Base-by-base conservation (phyloP, 1,140 invertebrate species). In the Colletes gigas region DNA sequence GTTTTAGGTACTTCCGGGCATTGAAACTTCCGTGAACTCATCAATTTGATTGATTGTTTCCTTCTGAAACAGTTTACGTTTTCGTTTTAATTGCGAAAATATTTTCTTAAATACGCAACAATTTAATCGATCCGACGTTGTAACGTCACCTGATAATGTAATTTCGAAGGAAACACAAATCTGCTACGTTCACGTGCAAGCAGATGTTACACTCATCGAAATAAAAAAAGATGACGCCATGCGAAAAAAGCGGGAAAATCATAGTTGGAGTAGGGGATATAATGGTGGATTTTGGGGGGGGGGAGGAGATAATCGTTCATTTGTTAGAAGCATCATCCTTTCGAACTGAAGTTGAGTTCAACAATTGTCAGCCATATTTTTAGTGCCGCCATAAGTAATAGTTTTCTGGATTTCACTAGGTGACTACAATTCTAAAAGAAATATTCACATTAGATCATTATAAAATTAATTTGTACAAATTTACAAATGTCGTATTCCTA, bases 231-330 rank as follows among this genome's bases (percentile, higher is more conserved):
- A 12, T 19, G 50, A 41, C 21, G 57, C 67, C 65, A 57, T 44
- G 41, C 9, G 6, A 75, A 81, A 81, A 81, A 71, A 54, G 82
- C 78, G 78, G 78, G 71, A 83, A 83, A 81, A 10, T 44, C 12
- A 4, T 12, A 47, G 4, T 60, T 41, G 9, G 14, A 19, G 62
- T 19, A 21, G 71, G 63, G 62, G 77, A 72, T 66, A 50, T 30
- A 54, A 67, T 67, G 19, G 55, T 50, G 12, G 12, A 59, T 73
- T 54, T 65, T 65, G 66, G 39, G 52, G 52, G 62, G 10, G 19
- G 7, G 57, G 65, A 44, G 60, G 54, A 60, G n/a, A 67, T 44
- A 62, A 59, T 52, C 63, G 57, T 57, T 21, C 65, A 62, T 60
- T 44, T 65, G 21, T 39, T 44, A 15, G 2, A 21, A 21, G 9